phyloP scores from a whole-genome alignment of 2,888 invertebrate species.

The Entomobrya multifasciata region DNA sequence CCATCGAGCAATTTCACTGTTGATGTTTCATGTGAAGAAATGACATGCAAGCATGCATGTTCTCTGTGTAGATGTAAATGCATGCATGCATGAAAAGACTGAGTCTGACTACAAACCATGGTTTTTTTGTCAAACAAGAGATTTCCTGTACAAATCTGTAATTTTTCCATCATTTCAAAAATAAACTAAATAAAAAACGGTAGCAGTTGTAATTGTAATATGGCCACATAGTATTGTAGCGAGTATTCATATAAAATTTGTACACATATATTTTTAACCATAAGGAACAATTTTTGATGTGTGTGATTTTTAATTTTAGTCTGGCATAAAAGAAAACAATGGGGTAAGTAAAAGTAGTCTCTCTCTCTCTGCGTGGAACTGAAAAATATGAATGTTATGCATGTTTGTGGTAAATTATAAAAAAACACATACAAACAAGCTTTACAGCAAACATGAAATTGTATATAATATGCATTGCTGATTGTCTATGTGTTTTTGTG shows the following conservation, averaged over 20 bases:
- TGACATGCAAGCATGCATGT: conserved; percentile 24
- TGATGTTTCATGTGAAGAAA: conserved; percentile 10
- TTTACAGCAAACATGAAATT: not conserved
- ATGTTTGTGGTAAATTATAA: not conserved
- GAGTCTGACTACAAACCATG: conserved; percentile 53
- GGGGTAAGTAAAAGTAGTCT: not conserved
- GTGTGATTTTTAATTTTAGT: conserved; percentile 32
- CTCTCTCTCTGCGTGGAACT: not conserved
- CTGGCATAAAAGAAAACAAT: not conserved
- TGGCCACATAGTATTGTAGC: no score
- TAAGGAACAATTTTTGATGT: conserved; percentile 11
- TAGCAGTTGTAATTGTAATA: no score
- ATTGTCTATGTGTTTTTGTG: no score
- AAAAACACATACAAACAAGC: not conserved
- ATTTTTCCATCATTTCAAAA: conserved; percentile 55
- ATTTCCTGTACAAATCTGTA: conserved; percentile 71
- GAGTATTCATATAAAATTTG: no score
- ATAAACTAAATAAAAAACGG: not conserved
- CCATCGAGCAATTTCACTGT: not conserved
- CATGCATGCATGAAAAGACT: conserved; percentile 64
- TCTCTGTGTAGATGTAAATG: conserved; percentile 30
- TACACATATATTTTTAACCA: conserved; percentile 1
- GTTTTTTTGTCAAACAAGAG: conserved; percentile 68
- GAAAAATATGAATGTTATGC: not conserved
- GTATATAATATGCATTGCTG: no score